phyloP scores from a whole-genome alignment of 2,113 vertebrate genomes.

The Salminus brasiliensis region DNA sequence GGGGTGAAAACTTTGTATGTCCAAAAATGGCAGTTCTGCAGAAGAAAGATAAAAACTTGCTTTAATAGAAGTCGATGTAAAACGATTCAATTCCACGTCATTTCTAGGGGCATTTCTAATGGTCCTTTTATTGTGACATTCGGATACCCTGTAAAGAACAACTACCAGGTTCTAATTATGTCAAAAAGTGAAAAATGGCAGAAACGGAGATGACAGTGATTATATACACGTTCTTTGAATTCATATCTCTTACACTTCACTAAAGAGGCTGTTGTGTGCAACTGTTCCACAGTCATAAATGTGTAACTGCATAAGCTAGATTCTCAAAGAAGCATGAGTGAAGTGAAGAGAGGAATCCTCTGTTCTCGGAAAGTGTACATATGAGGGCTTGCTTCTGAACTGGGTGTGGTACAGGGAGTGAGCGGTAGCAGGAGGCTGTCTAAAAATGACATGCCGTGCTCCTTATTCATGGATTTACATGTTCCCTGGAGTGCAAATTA shows the following conservation, averaged over 20 bases:
- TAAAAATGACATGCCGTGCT: not conserved
- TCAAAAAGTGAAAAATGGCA: no score
- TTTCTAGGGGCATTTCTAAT: no score
- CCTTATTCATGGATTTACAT: not conserved
- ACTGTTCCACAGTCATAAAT: not conserved
- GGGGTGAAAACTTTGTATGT: no score
- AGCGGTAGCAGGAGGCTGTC: not conserved
- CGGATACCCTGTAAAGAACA: no score
- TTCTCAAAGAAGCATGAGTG: not conserved
- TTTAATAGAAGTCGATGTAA: no score
- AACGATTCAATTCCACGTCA: no score
- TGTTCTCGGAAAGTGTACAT: conserved; percentile 1
- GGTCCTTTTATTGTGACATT: no score
- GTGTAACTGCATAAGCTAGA: not conserved
- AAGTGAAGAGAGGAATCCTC: not conserved
- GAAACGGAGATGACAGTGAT: no score
- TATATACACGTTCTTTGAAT: no score
- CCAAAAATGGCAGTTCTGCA: no score
- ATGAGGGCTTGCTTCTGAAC: conserved; percentile 8
- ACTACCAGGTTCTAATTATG: no score
- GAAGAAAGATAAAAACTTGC: no score
- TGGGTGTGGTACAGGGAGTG: conserved; percentile 27
- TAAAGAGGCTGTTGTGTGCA: not conserved
- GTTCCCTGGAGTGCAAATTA: not conserved
- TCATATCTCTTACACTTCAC: not conserved